Evolutionary conservation across 2,888 invertebrate genomes (phyloP), one percentile per base, ranked within the genome.

Genomic region (Tillus elongatus): DNA sequence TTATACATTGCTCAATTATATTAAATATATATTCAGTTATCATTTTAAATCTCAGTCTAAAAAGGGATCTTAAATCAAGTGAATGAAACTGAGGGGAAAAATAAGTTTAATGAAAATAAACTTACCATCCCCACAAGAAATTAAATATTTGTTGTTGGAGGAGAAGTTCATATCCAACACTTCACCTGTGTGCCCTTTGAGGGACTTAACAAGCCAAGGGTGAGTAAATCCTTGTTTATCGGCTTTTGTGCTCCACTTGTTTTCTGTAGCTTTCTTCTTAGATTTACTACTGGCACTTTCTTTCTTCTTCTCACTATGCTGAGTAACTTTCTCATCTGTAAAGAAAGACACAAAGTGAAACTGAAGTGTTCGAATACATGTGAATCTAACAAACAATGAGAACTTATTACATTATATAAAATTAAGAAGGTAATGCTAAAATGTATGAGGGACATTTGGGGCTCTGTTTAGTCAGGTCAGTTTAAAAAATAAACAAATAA

Each of bases 81-180:
- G n/a, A n/a, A n/a, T n/a, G n/a, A n/a, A n/a, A n/a, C n/a, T n/a
- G n/a, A n/a, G n/a, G n/a, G n/a, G n/a, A n/a, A n/a, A n/a, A n/a
- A n/a, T n/a, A n/a, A n/a, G n/a, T n/a, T n/a, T n/a, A 19, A 19
- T 19, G 6, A 8, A 24, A n/a, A 35, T 15, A 38, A 44, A 70
- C 75, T 72, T 73, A 90, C 90, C 91, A 71, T 84, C 83, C 52
- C 82, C 82, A 57, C 84, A 82, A 41, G 86, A 82, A 42, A 84
- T 84, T 58, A 91, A 71, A 59, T 79, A 87, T 68, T 89, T 91
- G 48, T 85, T 87, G 66, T 88, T 89, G 41, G 80, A 74, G 49
- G 88, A 86, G 63, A 86, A 83, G 57, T 85, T 84, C 63, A 89
- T 74, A 53, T 82, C 79, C 12, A 81, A 67, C 30, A 90, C 79